Evolutionary conservation across 2,797 vertebrate species (phyloP).

Genomic region (Bufotes viridis): DNA sequence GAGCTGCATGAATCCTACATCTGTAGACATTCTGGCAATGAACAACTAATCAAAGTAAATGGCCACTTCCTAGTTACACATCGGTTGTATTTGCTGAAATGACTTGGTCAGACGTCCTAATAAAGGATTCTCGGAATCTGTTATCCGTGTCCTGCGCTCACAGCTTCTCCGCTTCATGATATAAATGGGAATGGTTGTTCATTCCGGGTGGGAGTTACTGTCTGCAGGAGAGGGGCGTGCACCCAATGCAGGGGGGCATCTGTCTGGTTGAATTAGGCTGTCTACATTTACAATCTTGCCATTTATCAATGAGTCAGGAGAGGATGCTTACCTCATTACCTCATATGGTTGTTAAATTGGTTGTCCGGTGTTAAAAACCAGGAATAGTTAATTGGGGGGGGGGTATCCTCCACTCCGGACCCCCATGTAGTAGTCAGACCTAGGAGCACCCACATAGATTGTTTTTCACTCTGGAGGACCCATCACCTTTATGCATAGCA

Average conservation of each 20-base stretch:
- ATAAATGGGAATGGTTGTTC: not conserved
- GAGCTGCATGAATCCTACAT: not conserved
- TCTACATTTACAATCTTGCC: too few relatives aligned
- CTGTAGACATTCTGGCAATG: not conserved
- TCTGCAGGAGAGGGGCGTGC: not conserved
- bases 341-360: too few relatives aligned
- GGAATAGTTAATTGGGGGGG: not conserved
- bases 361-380: not conserved
- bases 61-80: not conserved
- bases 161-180: not conserved
- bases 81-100: constrained; percentile 19
- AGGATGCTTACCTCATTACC: too few relatives aligned
- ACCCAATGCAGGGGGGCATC: not conserved
- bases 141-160: not conserved
- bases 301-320: too few relatives aligned
- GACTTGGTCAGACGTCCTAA: not conserved
- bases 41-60: not conserved
- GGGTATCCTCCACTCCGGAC: not conserved
- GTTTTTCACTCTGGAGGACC: too few relatives aligned
- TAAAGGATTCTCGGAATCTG: constrained; percentile 16
- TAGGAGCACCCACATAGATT: too few relatives aligned
- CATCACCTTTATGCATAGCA: too few relatives aligned
- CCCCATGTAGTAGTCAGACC: too few relatives aligned
- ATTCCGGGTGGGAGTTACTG: not conserved
- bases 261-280: not conserved